Base-by-base conservation (phyloP, 2,888 invertebrate genomes). In the Microctonus brassicae region DNA sequence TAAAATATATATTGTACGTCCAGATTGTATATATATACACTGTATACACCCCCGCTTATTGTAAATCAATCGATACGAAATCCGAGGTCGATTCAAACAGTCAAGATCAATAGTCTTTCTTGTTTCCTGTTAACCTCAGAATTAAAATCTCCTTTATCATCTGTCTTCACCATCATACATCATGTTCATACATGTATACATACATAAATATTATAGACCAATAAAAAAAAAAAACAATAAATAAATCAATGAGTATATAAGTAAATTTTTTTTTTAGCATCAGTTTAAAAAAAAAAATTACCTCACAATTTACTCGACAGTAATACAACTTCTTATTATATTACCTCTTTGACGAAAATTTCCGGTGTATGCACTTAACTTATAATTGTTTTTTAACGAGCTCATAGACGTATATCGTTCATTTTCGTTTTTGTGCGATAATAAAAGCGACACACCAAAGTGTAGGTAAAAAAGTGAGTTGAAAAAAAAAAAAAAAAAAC, bases 1-100 rank as follows among this genome's bases (percentile, higher is more conserved):
- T n/a, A n/a, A n/a, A n/a, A n/a, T n/a, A n/a, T n/a, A 79, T 82
- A 82, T 83, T 79, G 83, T 73, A 80, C 82, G 81, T 83, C 81
- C 79, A 81, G 79, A n/a, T n/a, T n/a, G n/a, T n/a, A n/a, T n/a
- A n/a, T n/a, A 80, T 77, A 73, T 76, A n/a, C n/a, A n/a, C n/a
- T n/a, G n/a, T 79, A 81, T 80, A 79, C 82, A 81, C 83, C 81
- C 81, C 77, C 78, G 77, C 76, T 75, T 77, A 80, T 83, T 81
- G 80, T 81, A 82, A 82, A 83, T 83, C 83, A 82, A 83, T 83
- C 82, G 78, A 71, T 70, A 52, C 68, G 60, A 33, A 65, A 34
- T 36, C 57, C 9, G 20, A 57, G 17, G 34, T 36, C 33, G 53
- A n/a, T n/a, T 13, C 29, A 7, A 26, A 36, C 36, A 1, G 42